These are phyloP conservation scores for Acrossocheilus wenchowensis DNA, from an alignment of 2,797 vertebrate genomes.

Conservation along the genomic window DNA sequence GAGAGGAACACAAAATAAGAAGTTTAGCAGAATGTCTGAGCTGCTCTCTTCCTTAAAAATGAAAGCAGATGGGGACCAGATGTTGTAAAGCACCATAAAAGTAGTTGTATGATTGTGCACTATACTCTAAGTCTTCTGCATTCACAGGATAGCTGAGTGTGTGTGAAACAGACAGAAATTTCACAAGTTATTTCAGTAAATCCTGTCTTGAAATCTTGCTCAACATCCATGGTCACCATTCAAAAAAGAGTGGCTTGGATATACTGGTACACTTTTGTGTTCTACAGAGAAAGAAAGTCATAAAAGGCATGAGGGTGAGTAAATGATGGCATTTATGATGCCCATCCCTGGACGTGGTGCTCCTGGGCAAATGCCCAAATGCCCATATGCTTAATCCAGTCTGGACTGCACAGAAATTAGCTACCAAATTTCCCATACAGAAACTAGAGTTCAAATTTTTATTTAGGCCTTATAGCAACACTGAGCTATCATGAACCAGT, in stretches of 20 bases:
- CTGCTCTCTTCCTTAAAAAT: too few species aligned
- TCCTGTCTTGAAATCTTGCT: not conserved
- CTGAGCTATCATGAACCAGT: constrained; percentile 5
- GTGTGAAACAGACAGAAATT: not conserved
- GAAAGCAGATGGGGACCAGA: not conserved
- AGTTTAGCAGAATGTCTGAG: too few species aligned
- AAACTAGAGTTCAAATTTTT: not conserved
- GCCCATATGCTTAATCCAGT: not conserved
- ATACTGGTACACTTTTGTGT: not conserved
- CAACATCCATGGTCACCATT: not conserved
- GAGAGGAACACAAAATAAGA: too few species aligned
- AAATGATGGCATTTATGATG: not conserved
- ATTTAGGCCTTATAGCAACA: not conserved
- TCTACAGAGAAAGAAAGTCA: not conserved
- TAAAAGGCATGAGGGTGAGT: not conserved
- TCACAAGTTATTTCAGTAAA: not conserved
- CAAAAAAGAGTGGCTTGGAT: not conserved
- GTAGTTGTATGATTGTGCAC: not conserved
- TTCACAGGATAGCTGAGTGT: not conserved
- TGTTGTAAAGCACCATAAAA: not conserved
- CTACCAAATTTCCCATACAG: not conserved
- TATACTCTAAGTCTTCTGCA: not conserved
- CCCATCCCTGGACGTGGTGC: not conserved
- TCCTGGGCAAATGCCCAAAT: not conserved
- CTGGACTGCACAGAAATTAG: not conserved